A percentile compares a stretch with the other conserved stretches of the same genome.
These are phyloP conservation scores for Sinodicranocentrus sp. DNA, from an alignment of 2,888 invertebrate genomes.

Conservation along the genomic window DNA sequence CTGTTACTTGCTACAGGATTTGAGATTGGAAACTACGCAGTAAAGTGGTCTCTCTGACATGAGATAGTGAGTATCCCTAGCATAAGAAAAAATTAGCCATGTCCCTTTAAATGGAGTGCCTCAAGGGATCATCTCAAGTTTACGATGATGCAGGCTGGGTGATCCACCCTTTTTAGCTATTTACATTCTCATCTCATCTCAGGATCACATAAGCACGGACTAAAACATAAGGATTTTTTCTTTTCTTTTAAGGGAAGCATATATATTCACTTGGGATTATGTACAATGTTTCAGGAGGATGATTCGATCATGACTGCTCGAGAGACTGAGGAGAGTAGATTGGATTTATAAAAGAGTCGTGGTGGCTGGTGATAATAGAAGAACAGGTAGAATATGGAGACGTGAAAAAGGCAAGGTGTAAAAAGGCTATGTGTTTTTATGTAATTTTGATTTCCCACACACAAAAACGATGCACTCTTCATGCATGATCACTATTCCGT, in stretches of 20 bases:
- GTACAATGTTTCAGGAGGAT: too few species aligned
- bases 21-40: not conserved
- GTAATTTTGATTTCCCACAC: slow-evolving; percentile 54
- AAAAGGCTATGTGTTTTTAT: slow-evolving; percentile 25
- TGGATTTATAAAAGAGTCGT: too few species aligned
- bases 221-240: not conserved
- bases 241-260: too few species aligned
- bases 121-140: slow-evolving; percentile 70
- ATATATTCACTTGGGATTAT: too few species aligned
- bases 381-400: too few species aligned
- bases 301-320: too few species aligned
- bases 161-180: slow-evolving; percentile 54
- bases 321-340: too few species aligned
- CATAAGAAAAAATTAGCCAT: slow-evolving; percentile 43
- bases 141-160: slow-evolving; percentile 43
- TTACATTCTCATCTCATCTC: slow-evolving; percentile 40
- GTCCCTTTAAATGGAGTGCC: slow-evolving; percentile 73
- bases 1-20: too few species aligned
- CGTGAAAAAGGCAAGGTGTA: slow-evolving; percentile 14
- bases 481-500: slow-evolving; percentile 45
- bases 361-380: too few species aligned
- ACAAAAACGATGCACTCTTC: slow-evolving; percentile 30
- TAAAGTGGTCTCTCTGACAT: too few species aligned
- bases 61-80: slow-evolving; percentile 1
- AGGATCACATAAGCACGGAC: slow-evolving; percentile 1